Conservation (phyloP, 2,888 invertebrate species). For the Polia nebulosa region DNA sequence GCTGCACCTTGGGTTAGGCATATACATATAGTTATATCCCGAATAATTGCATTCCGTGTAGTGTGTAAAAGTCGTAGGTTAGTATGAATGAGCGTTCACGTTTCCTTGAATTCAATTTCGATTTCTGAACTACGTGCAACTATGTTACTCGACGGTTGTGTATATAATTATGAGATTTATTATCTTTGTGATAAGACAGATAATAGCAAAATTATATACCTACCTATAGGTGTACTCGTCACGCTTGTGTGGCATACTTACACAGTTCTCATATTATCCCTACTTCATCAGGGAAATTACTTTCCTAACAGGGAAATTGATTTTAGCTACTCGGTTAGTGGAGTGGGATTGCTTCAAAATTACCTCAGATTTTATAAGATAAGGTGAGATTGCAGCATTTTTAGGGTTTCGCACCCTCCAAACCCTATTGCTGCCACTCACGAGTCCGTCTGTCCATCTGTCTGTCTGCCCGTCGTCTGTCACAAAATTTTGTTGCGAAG, state of each 20-base stretch:
- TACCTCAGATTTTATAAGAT: too few species aligned
- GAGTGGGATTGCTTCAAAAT: too few species aligned
- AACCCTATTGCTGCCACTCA: too few species aligned
- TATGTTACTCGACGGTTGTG: not conserved
- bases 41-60: too few species aligned
- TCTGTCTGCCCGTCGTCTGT: too few species aligned
- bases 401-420: too few species aligned
- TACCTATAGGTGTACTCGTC: constrained; percentile 11
- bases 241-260: constrained; percentile 24
- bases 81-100: constrained; percentile 6
- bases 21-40: too few species aligned
- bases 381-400: too few species aligned
- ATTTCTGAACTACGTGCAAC: constrained; percentile 39
- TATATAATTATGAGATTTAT: constrained; percentile 25
- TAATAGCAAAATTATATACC: constrained; percentile 19
- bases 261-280: constrained; percentile 11
- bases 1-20: too few species aligned
- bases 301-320: constrained; percentile 1
- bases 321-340: not conserved
- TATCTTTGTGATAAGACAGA: constrained; percentile 18
- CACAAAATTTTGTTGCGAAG: too few species aligned
- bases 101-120: constrained; percentile 41
- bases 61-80: not conserved
- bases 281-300: constrained; percentile 1
- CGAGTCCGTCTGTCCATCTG: too few species aligned